Base-by-base conservation (phyloP, 1,140 invertebrate genomes). In the Ostrea edulis region DNA sequence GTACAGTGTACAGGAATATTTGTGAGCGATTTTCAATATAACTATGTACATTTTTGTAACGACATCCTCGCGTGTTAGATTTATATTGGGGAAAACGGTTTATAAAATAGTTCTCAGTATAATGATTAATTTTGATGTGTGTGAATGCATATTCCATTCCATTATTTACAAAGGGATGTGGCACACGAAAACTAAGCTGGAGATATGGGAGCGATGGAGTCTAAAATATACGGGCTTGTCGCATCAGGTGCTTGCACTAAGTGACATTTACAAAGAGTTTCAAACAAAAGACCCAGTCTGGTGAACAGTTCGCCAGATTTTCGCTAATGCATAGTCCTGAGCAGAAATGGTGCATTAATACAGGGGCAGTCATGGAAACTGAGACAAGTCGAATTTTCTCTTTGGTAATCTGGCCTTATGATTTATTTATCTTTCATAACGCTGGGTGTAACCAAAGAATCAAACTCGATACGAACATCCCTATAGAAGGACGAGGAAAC, bases 371-470 rank as follows among this genome's bases (percentile, higher is more conserved):
- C n/a, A 55, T 17, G 17, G 7, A 62, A 20, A 58, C 20, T 20
- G 2, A 55, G 4, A 17, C 3, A 11, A 14, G 68, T 25, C 29
- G 68, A 29, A 25, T 35, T 77, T 77, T 77, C 12, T 77, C 68
- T 77, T 77, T 77, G 68, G 68, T 77, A 77, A 77, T 77, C 68
- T 35, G 68, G 68, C 68, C 68, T 77, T 77, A 77, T 77, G 68
- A 77, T 77, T 22, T 29, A 20, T 29, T 77, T 35, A 77, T 12
- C 25, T 77, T 77, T 77, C 68, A 77, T 77, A 77, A 77, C 68
- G 68, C 68, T 77, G 68, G 68, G 25, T 77, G 68, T 25, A 29
- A 25, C 68, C 68, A 77, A 77, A 77, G 68, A 77, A 14, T 17
- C 29, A 11, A 12, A 17, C 68, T 11, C 68, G 25, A 25, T 25